Conservation (phyloP, 2,888 invertebrate species). For the Dorcus parallelipipedus region DNA sequence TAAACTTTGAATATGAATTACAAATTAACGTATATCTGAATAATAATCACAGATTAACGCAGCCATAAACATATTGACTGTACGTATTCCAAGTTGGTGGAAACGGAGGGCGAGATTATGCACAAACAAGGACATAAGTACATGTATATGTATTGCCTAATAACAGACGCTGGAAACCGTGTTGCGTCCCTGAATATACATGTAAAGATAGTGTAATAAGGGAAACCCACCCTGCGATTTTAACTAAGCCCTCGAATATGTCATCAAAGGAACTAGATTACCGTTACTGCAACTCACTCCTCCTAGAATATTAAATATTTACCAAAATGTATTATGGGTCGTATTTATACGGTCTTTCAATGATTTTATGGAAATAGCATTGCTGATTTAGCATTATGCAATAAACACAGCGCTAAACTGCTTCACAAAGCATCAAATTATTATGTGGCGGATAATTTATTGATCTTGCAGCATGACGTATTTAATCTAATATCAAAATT, state of each 20-base stretch:
- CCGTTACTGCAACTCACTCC: slow-evolving; percentile 9
- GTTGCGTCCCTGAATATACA: slow-evolving; percentile 30
- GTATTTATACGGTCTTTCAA: too few relatives aligned
- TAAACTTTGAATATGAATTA: neutral
- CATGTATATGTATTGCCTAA: slow-evolving; percentile 16
- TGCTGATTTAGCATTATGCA: too few relatives aligned
- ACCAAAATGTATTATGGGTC: neutral
- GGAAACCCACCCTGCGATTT: slow-evolving; percentile 18
- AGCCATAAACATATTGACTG: neutral
- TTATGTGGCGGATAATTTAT: slow-evolving; percentile 10
- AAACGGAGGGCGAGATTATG: neutral
- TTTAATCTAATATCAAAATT: slow-evolving; percentile 30
- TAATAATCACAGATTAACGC: neutral
- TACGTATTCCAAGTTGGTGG: neutral
- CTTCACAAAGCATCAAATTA: neutral
- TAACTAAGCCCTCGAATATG: slow-evolving; percentile 30
- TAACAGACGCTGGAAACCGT: slow-evolving; percentile 17
- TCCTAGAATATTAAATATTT: slow-evolving; percentile 11
- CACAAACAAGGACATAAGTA: slow-evolving; percentile 4
- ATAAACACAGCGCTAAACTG: neutral
- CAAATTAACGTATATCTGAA: slow-evolving; percentile 1
- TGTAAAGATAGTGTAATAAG: slow-evolving; percentile 23
- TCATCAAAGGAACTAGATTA: slow-evolving; percentile 28
- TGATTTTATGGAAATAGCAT: too few relatives aligned
- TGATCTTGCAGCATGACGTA: slow-evolving; percentile 5